Evolutionary conservation across 1,140 invertebrate genomes (phyloP), one percentile per base, ranked within the genome.

Genomic region (Anoplophora glabripennis): DNA sequence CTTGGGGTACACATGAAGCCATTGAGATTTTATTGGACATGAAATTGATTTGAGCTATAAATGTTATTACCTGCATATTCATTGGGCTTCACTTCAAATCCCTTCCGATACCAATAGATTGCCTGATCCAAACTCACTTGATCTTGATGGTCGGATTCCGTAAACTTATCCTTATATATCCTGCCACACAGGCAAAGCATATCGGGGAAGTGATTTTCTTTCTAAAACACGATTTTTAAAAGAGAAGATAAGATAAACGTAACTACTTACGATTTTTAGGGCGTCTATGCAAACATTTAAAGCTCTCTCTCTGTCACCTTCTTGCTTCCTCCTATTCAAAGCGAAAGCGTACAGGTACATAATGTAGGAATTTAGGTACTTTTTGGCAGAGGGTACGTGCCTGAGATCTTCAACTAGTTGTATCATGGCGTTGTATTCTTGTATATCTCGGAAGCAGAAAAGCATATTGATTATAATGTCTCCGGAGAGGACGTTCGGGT

Each of bases 91-190:
- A 98, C 89, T 73, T 89, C 93, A 78, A 99, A 99, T 46, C 96
- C 96, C 81, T 97, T 94, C 59, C 95, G 83, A 75, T 99, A 99
- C 97, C 97, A 99, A 76, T 91, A 85, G 67, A 99, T 99, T 21
- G 97, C 96, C 79, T 91, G 89, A 33, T 90, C 84, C 53, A 99
- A 80, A 71, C 93, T 94, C 21, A 91, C 88, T 69, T 86, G 83
- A 75, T 99, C 96, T 1, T 84, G 84, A 73, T 96, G 96, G 63
- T 90, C 84, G 37, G 93, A 96, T 79, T 98, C 95, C 14, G 98
- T 93, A 80, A 99, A 99, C 74, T 92, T 96, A 77, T 99, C 97
- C 78, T 99, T 99, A 75, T 99, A 98, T 72, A 99, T 99, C 56
- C 97, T 84, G 1, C 97, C 97, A 77, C 96, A 98, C 1, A 99